These are phyloP conservation scores for Galaxias olidus DNA, from an alignment of 2,797 vertebrate species.

Conservation along the genomic window DNA sequence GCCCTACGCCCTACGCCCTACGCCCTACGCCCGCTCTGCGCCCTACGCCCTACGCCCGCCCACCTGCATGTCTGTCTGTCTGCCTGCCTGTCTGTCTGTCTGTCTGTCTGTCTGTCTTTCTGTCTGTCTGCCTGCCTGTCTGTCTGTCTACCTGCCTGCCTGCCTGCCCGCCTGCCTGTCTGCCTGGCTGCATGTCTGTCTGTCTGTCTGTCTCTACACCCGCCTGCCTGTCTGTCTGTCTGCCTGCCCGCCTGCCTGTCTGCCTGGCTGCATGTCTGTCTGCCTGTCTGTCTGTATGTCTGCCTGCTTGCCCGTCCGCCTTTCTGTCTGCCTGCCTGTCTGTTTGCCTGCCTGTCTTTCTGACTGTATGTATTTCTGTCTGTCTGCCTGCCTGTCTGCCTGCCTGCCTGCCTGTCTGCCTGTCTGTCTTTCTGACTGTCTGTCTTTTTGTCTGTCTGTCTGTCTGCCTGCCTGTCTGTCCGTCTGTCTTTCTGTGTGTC, in stretches of 20 bases:
- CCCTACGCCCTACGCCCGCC: too few relatives aligned
- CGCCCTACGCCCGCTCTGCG: too few relatives aligned
- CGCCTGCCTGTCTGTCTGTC: too few relatives aligned
- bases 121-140: not conserved
- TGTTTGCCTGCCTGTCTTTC: not conserved
- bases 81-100: not conserved
- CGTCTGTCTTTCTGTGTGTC: too few relatives aligned
- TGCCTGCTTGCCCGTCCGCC: not conserved
- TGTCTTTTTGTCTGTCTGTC: not conserved
- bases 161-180: not conserved
- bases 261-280: slow-evolving; percentile 16
- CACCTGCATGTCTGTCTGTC: not conserved
- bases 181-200: not conserved
- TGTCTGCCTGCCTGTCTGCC: not conserved
- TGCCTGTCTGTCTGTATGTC: not conserved
- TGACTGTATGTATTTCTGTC: too few relatives aligned
- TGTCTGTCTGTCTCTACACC: not conserved
- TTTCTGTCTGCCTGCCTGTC: too few relatives aligned
- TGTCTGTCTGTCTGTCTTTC: not conserved
- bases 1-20: too few relatives aligned
- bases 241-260: too few relatives aligned
- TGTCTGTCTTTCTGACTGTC: not conserved
- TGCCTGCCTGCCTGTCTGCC: not conserved
- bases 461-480: not conserved
- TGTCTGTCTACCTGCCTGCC: not conserved